Base-by-base conservation (phyloP, 2,113 vertebrate species). In the Ivindomyrus marchei region DNA sequence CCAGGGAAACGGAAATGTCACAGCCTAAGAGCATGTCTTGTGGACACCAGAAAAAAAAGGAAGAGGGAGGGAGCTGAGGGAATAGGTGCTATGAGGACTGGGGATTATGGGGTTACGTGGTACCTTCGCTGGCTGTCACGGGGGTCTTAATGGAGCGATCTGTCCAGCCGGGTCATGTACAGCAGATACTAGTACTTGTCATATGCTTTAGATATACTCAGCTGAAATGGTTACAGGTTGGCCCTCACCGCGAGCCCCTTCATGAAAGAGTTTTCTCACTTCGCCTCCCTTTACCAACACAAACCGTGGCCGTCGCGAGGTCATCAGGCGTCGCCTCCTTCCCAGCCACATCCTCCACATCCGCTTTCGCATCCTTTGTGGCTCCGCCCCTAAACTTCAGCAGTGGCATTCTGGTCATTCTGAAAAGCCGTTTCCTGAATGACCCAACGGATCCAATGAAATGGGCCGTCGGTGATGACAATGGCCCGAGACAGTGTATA, bases 1-100 rank as follows among this genome's bases (percentile, higher is more conserved):
- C 96, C 95, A 96, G 95, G 96, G 96, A 96, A 95, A 97, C 94
- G 91, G 94, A 96, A 96, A 96, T 96, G 96, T 97, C 96, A 97
- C 95, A 94, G 94, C 95, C 95, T 94, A 94, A 96, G 96, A 94
- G 94, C 70, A 88, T 88, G 94, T 95, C 95, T 95, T 92, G 88
- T 92, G 92, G 93, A 94, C 91, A 77, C 36, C 42, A 0, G 17
- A 50, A 56, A 21, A 56, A 21, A 58, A 88, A 91, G 93, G 91
- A 92, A 92, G 92, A 87, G 93, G 92, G 90, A 90, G 88, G 49
- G 47, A 89, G 89, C 19, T 46, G 91, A 31, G 88, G 92, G 90
- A 92, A 91, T 91, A 52, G 62, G 83, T 93, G 90, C 11, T 36
- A n/a, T 45, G 52, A 74, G 88, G 24, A 11, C 11, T 46, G 70